Evolutionary conservation across 2,888 invertebrate species (phyloP), one percentile per base, ranked within the genome.

Genomic region (Keiferia lycopersicella): DNA sequence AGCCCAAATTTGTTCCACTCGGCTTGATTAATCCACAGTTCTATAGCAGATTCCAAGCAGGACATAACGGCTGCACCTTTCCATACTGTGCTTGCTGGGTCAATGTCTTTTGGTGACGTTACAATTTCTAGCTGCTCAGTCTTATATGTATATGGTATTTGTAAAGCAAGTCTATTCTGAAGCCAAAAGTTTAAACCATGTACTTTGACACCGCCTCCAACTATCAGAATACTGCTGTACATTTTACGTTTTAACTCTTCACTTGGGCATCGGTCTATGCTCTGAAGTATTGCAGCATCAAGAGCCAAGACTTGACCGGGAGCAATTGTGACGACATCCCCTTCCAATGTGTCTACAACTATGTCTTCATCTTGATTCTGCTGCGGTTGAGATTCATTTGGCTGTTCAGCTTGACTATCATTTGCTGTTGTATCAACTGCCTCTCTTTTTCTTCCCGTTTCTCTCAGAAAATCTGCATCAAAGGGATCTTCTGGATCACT

Each of bases 41-140:
- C 98, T 68, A 97, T 96, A 0, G 98, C 97, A 0, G 98, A 97
- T 81, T 98, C 98, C 65, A 98, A 86, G 74, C 98, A 97, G 0
- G 98, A 97, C 94, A 98, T 94, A 11, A 98, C 96, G 0, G 98
- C 96, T 0, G 98, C 98, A 0, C 98, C 98, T 83, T 98, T 98
- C 98, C 98, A 98, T 0, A 96, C 94, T 0, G 97, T 96, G 91
- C 96, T 95, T 1, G 96, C 95, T 0, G 98, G 96, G 83, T 98
- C 98, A 93, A 98, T 96, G 75, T 98, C 98, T 83, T 98, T 97
- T 0, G 97, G 97, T 68, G 96, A 95, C 0, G 96, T 97, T 56
- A 98, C 96, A 64, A 98, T 97, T 82, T 98, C 98, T 73, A 97
- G 86, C 87, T 96, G 95, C 78, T 97, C 96, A 91, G 95, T 94